These are phyloP conservation scores for Fragum fragum DNA, from an alignment of 2,888 invertebrate genomes.

Conservation along the genomic window DNA sequence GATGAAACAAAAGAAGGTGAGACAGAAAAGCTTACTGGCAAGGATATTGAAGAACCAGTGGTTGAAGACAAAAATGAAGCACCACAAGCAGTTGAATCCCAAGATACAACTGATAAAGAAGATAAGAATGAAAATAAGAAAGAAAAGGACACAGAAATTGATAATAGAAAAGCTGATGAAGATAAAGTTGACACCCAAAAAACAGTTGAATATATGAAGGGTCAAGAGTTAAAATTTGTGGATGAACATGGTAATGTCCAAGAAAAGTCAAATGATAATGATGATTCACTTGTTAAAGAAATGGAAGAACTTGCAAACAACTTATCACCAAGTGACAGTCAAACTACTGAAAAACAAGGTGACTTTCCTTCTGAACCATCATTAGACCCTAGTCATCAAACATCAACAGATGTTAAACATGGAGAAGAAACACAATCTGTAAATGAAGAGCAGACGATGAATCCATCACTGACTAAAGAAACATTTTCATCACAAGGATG, in stretches of 20 bases:
- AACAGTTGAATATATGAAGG: not conserved
- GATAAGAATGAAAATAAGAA: not conserved
- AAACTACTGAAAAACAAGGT: not conserved
- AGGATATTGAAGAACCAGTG: not conserved
- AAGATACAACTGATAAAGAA: not conserved
- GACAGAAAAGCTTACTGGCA: not conserved
- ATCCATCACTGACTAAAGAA: not conserved
- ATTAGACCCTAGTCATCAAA: not conserved
- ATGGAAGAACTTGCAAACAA: slow-evolving; percentile 17
- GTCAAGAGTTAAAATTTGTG: slow-evolving; percentile 41
- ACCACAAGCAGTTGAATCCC: not conserved
- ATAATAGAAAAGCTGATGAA: not conserved
- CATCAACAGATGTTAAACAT: not conserved
- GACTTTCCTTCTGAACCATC: not conserved
- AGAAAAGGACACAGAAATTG: not conserved
- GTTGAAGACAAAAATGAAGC: not conserved
- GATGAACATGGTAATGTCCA: slow-evolving; percentile 42
- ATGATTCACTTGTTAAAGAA: not conserved
- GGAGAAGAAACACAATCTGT: not conserved
- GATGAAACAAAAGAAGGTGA: slow-evolving; percentile 4
- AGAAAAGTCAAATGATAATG: slow-evolving; percentile 10
- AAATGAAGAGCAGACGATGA: not conserved
- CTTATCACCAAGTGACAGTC: not conserved
- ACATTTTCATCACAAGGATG: not conserved
- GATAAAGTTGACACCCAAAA: not conserved